A percentile compares a stretch with the other conserved stretches of the same genome.
Conservation (phyloP, 2,888 invertebrate species). For the Myopa testacea region DNA sequence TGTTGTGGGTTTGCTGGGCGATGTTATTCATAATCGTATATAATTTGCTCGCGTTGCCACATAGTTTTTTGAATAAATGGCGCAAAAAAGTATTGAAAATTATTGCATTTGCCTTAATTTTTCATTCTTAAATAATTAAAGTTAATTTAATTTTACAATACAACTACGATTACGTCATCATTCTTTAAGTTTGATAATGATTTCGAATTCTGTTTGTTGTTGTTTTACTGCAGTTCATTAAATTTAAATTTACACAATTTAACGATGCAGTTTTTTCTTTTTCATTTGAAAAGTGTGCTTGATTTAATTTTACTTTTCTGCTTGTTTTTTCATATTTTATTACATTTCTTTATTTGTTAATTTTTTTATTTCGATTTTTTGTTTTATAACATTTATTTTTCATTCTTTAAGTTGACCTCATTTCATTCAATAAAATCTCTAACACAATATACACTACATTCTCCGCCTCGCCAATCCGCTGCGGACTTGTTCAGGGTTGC, state of each 20-base stretch:
- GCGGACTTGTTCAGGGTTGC: slow-evolving; percentile 18
- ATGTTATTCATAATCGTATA: not conserved
- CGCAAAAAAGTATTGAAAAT: slow-evolving; percentile 22
- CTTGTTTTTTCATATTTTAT: too few species aligned
- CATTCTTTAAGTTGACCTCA: slow-evolving; percentile 45
- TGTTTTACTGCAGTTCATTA: slow-evolving; percentile 29
- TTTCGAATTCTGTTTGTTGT: slow-evolving; percentile 12
- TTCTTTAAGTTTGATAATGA: slow-evolving; percentile 5
- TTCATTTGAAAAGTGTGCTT: not conserved
- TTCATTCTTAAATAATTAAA: slow-evolving; percentile 14
- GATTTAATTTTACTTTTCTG: too few species aligned
- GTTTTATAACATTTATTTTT: slow-evolving; percentile 45
- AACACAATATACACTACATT: slow-evolving; percentile 58
- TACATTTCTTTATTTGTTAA: slow-evolving; percentile 2
- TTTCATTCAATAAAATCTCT: slow-evolving; percentile 66
- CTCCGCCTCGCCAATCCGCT: slow-evolving; percentile 35
- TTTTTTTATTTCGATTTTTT: slow-evolving; percentile 46
- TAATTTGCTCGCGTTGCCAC: slow-evolving; percentile 1
- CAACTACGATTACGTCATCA: slow-evolving; percentile 28
- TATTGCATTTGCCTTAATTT: slow-evolving; percentile 30
- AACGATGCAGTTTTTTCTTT: slow-evolving; percentile 42
- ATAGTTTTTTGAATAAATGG: slow-evolving; percentile 8
- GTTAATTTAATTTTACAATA: slow-evolving; percentile 35
- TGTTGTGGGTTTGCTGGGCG: not conserved
- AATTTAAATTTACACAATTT: slow-evolving; percentile 51